Evolutionary conservation across 1,140 invertebrate genomes (phyloP).

Genomic region (Mercenaria mercenaria): DNA sequence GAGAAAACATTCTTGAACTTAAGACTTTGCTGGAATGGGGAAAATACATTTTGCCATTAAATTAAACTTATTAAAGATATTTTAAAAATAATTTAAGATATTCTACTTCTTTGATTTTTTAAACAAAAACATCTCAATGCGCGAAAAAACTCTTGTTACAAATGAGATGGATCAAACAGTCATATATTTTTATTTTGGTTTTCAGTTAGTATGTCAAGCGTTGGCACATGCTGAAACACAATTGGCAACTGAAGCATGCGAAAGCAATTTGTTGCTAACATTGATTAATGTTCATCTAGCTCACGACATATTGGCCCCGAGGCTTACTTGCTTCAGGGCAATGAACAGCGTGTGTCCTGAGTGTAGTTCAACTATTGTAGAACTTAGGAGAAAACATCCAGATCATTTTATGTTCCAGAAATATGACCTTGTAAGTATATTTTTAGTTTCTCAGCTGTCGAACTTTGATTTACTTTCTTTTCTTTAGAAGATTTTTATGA

Average conservation of each 20-base stretch:
- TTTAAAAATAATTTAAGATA: too few species aligned
- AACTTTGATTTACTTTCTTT: too few species aligned
- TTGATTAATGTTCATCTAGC: slow-evolving; percentile 21
- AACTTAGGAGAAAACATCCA: slow-evolving; percentile 5
- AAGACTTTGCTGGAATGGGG: too few species aligned
- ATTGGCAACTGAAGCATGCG: background rate
- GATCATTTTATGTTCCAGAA: slow-evolving; percentile 56
- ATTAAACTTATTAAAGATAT: too few species aligned
- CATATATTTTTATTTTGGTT: background rate
- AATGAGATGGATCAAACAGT: too few species aligned
- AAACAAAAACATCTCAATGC: too few species aligned
- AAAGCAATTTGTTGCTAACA: background rate
- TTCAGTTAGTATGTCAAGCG: slow-evolving; percentile 30
- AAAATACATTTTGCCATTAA: too few species aligned
- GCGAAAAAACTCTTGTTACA: too few species aligned
- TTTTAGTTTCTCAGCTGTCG: too few species aligned
- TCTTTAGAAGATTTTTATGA: too few species aligned
- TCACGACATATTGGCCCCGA: background rate
- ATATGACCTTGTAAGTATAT: slow-evolving; percentile 61
- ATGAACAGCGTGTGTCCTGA: slow-evolving; percentile 60
- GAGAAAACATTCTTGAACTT: too few species aligned
- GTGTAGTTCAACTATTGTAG: slow-evolving; percentile 13
- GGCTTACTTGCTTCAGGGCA: slow-evolving; percentile 43
- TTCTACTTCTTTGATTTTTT: too few species aligned
- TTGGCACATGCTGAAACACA: background rate